Base-by-base conservation (phyloP, 2,113 vertebrate genomes). In the Callaeas wilsoni region DNA sequence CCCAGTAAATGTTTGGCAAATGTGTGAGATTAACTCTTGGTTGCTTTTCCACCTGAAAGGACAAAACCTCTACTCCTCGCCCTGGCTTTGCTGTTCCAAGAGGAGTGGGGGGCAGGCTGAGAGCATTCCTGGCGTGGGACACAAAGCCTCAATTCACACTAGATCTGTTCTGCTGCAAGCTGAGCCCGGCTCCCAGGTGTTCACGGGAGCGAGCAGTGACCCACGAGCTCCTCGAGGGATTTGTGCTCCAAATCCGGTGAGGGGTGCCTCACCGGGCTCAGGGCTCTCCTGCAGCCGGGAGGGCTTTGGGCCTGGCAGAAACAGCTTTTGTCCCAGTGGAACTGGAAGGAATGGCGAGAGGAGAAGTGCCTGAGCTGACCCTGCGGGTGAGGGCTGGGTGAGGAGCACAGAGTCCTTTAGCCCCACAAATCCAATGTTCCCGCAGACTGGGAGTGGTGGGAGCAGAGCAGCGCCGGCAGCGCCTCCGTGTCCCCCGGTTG, bases 311-410 rank as follows among this genome's bases (percentile, higher is more conserved):
- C n/a, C 68, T 17, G 68, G 65, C 37, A 67, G 22, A 27, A 75
- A 27, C 22, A 4, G 30, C 0, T 19, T 55, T 41, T 56, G n/a
- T 37, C 16, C 6, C 30, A 13, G 69, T 19, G 49, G 23, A 64
- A 4, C 3, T 23, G 19, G 47, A 37, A 37, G 41, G 55, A 67
- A 14, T 0, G 16, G 65, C 21, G 37, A 23, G 10, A 41, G 26
- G 22, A 18, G 46, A 53, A 20, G 9, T 1, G 44, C 27, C 29
- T 0, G 21, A 46, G 33, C 13, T 25, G 67, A 27, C 0, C 1
- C 20, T 22, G 60, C 42, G 15, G 55, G 25, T 10, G 30, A 10
- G 79, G 39, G 79, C 44, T 50, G 67, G 13, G 23, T 0, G 7
- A 52, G 41, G 49, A 52, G 50, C 39, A 33, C 41, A 14, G 35